phyloP scores from a whole-genome alignment of 2,888 invertebrate species.

The Spodoptera exigua region DNA sequence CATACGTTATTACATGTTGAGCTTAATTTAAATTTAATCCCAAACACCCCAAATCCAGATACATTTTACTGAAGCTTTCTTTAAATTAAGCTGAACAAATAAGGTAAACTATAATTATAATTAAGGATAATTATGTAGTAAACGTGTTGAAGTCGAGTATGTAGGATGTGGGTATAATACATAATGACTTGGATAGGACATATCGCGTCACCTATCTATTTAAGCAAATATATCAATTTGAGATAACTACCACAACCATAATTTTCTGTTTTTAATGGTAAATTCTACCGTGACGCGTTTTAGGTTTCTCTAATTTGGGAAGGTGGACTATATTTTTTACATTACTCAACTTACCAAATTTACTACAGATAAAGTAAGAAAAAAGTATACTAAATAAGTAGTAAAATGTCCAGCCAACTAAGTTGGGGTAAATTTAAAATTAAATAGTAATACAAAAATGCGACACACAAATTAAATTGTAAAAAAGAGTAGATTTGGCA shows the following conservation, averaged over 20 bases:
- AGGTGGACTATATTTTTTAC: slow-evolving; percentile 68
- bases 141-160: slow-evolving; percentile 62
- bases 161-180: slow-evolving; percentile 51
- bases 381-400: slow-evolving; percentile 67
- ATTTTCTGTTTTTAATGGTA: slow-evolving; percentile 83
- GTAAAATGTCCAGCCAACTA: slow-evolving; percentile 83
- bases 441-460: slow-evolving; percentile 72
- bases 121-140: slow-evolving; percentile 63
- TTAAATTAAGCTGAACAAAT: slow-evolving; percentile 89
- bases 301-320: slow-evolving; percentile 69
- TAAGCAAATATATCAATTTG: slow-evolving; percentile 84
- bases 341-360: slow-evolving; percentile 67
- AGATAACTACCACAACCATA: slow-evolving; percentile 89
- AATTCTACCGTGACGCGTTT: slow-evolving; percentile 78
- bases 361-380: slow-evolving; percentile 63
- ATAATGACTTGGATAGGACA: slow-evolving; percentile 65
- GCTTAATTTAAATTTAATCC: slow-evolving; percentile 86
- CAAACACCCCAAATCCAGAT: slow-evolving; percentile 69
- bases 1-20: slow-evolving; percentile 89
- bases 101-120: slow-evolving; percentile 69
- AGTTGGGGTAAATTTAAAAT: slow-evolving; percentile 84
- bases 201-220: slow-evolving; percentile 77
- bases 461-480: slow-evolving; percentile 72
- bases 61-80: slow-evolving; percentile 62
- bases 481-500: slow-evolving; percentile 73